Percentiles rank a stretch among this genome's conserved stretches.
phyloP scores from a whole-genome alignment of 2,113 vertebrate species.

The Riparia riparia region DNA sequence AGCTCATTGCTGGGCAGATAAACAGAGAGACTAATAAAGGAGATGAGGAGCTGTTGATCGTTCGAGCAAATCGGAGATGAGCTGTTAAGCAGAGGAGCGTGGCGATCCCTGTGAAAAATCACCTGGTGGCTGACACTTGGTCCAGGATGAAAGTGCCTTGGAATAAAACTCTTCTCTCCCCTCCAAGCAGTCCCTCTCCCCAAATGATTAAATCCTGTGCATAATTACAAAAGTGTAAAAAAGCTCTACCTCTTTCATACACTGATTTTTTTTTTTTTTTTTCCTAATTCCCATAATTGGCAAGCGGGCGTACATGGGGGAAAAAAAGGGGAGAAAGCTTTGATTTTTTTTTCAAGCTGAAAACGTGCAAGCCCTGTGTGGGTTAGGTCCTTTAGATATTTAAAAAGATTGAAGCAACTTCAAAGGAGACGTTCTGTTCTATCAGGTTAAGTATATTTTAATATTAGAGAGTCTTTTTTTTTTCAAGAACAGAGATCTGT shows the following conservation, averaged over 20 bases:
- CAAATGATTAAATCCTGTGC: conserved; percentile 12
- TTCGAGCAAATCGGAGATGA: conserved; percentile 11
- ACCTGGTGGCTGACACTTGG: conserved; percentile 32
- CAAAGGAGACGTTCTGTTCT: conserved; percentile 69
- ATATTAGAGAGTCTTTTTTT: conserved; percentile 32
- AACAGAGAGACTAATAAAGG: conserved; percentile 54
- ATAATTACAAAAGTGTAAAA: conserved; percentile 48
- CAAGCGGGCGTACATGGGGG: conserved; percentile 16
- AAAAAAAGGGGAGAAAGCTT: conserved; percentile 56
- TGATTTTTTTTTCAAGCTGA: conserved; percentile 54
- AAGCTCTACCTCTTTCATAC: conserved; percentile 22
- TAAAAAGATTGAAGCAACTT: conserved; percentile 69
- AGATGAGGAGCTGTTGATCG: conserved; percentile 9
- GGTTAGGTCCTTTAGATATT: conserved; percentile 67
- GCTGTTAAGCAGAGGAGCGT: not conserved
- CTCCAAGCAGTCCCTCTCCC: not conserved
- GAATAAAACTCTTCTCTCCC: not conserved
- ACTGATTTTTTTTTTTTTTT: conserved; percentile 1
- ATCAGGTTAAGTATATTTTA: conserved; percentile 68
- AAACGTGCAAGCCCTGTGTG: conserved; percentile 61
- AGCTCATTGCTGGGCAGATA: conserved; percentile 58
- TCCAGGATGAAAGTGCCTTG: not conserved
- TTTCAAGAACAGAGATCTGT: conserved; percentile 35
- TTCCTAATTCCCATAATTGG: conserved; percentile 43
- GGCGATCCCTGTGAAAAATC: not conserved